Conservation (phyloP, 2,113 vertebrate species). For the Perca schrenkii region DNA sequence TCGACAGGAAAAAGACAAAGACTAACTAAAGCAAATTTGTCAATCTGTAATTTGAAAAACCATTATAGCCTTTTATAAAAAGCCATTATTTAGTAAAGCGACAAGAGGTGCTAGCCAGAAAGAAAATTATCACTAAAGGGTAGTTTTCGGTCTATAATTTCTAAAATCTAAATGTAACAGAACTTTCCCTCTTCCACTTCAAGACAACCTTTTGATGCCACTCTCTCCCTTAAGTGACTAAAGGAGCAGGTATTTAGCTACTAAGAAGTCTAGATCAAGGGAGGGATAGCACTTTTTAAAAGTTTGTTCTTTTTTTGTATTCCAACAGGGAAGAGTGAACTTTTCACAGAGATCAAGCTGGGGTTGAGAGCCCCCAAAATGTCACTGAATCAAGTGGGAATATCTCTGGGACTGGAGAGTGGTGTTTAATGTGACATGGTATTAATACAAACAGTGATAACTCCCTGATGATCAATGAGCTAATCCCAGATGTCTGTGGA, state of each 20-base stretch:
- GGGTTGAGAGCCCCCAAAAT: conserved; percentile 34
- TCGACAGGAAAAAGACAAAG: not conserved
- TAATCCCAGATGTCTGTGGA: conserved; percentile 1
- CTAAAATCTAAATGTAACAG: conserved; percentile 12
- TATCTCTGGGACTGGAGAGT: not conserved
- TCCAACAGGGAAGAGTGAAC: conserved; percentile 1
- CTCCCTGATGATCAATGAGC: conserved; percentile 32
- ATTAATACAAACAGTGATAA: conserved; percentile 26
- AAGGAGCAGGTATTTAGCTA: conserved; percentile 7
- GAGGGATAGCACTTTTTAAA: conserved; percentile 5
- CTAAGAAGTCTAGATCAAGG: conserved; percentile 27
- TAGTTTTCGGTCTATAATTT: not conserved
- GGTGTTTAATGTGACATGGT: conserved; percentile 8
- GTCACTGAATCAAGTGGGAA: conserved; percentile 11
- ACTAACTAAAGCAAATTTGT: not conserved
- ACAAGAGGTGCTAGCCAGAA: not conserved
- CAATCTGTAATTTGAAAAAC: not conserved
- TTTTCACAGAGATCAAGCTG: conserved; percentile 1
- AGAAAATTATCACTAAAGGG: conserved; percentile 1
- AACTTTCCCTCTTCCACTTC: not conserved
- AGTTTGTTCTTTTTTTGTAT: not conserved
- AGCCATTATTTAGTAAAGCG: not conserved
- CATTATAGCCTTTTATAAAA: not conserved
- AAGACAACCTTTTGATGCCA: conserved; percentile 33
- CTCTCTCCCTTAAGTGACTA: not conserved